Conservation (phyloP, 1,140 invertebrate genomes). For the Drosophila seguyi region DNA sequence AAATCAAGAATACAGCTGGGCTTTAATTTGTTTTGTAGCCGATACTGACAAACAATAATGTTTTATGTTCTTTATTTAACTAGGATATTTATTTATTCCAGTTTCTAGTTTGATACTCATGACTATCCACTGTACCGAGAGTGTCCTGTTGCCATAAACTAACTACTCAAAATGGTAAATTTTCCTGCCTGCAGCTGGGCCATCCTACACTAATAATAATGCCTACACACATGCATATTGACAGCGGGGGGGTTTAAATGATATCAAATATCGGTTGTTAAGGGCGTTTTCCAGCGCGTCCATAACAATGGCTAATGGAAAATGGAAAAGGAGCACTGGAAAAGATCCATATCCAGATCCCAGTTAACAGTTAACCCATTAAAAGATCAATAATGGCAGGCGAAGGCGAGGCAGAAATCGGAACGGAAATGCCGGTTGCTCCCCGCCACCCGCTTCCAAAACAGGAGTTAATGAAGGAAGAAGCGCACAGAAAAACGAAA, state of each 20-base stretch:
- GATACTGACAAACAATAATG: too few species aligned
- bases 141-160: constrained; percentile 7
- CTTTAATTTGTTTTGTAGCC: neutral
- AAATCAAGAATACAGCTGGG: neutral
- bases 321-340: constrained; percentile 38
- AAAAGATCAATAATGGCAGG: constrained; percentile 28
- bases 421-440: constrained; percentile 41
- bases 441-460: neutral
- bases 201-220: constrained; percentile 10
- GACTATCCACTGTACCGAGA: neutral
- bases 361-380: constrained; percentile 12
- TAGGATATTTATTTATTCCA: neutral
- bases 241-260: constrained; percentile 15
- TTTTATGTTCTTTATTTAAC: neutral
- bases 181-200: constrained; percentile 43
- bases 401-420: constrained; percentile 13
- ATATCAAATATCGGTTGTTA: constrained; percentile 72
- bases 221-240: constrained; percentile 16
- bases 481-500: constrained; percentile 12
- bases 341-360: constrained; percentile 16
- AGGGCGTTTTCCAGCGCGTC: constrained; percentile 67
- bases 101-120: too few species aligned
- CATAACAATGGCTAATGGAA: constrained; percentile 45
- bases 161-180: constrained; percentile 31
- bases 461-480: constrained; percentile 5